These are phyloP conservation scores for Calycopis cecrops DNA, from an alignment of 1,140 invertebrate genomes.

Conservation along the genomic window DNA sequence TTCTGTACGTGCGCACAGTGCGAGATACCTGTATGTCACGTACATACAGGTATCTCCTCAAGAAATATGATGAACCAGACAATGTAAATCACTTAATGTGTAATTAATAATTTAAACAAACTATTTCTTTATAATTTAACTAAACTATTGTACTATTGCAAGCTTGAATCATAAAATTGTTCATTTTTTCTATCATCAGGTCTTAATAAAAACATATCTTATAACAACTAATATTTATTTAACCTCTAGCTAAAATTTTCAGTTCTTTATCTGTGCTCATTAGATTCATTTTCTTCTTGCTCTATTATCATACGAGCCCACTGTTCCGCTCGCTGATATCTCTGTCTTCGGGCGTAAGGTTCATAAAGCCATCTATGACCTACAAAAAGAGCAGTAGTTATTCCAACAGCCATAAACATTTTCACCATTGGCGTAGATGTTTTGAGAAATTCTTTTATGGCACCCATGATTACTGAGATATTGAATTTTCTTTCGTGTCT, in stretches of 20 bases:
- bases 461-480: slow-evolving; percentile 34
- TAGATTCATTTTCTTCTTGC: slow-evolving; percentile 41
- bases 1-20: no score
- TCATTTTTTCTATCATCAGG: background rate
- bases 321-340: slow-evolving; percentile 41
- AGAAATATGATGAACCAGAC: no score
- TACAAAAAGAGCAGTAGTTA: slow-evolving; percentile 41
- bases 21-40: no score
- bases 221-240: background rate
- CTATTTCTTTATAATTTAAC: no score
- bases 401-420: slow-evolving; percentile 46
- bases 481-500: slow-evolving; percentile 18
- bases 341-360: slow-evolving; percentile 40
- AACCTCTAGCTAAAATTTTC: background rate
- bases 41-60: no score
- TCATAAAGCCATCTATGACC: slow-evolving; percentile 36
- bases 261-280: background rate
- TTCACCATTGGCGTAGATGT: slow-evolving; percentile 50
- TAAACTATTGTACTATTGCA: background rate
- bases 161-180: background rate
- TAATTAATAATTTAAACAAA: no score
- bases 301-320: slow-evolving; percentile 56
- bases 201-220: background rate
- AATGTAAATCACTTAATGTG: no score
- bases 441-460: slow-evolving; percentile 30